Percentiles rank a stretch among this genome's conserved stretches.
Conservation (phyloP, 2,113 vertebrate genomes). For the Chinchilla lanigera region DNA sequence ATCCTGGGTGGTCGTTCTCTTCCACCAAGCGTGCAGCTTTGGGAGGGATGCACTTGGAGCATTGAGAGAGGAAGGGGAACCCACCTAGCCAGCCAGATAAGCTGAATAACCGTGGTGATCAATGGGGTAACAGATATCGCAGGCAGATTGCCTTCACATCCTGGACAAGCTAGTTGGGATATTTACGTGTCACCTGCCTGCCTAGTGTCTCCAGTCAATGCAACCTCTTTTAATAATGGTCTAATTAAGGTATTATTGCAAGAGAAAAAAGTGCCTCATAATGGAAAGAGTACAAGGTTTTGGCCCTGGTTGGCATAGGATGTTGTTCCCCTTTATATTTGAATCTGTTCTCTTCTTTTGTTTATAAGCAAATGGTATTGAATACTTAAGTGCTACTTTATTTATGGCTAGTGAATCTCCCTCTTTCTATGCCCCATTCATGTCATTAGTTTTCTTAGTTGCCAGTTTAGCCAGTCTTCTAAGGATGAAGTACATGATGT, state of each 20-base stretch:
- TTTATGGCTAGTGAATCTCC: constrained; percentile 17
- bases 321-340: not conserved
- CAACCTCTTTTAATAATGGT: constrained; percentile 47
- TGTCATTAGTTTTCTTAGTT: constrained; percentile 40
- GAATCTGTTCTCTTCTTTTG: not conserved
- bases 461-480: constrained; percentile 35
- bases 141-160: no score
- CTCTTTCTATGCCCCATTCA: not conserved
- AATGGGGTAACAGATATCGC: no score
- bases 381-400: not conserved
- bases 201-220: constrained; percentile 18
- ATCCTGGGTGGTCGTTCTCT: no score
- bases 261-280: constrained; percentile 15
- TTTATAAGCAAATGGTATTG: constrained; percentile 13
- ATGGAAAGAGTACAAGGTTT: constrained; percentile 37
- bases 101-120: no score
- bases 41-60: no score
- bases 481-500: constrained; percentile 7
- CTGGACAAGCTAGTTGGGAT: constrained; percentile 19
- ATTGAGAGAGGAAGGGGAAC: no score
- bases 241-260: constrained; percentile 2
- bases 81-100: no score
- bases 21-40: no score
- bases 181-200: not conserved
- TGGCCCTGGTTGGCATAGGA: not conserved